These are phyloP conservation scores for Pollimyrus isidori DNA, from an alignment of 2,113 vertebrate genomes.

Conservation along the genomic window DNA sequence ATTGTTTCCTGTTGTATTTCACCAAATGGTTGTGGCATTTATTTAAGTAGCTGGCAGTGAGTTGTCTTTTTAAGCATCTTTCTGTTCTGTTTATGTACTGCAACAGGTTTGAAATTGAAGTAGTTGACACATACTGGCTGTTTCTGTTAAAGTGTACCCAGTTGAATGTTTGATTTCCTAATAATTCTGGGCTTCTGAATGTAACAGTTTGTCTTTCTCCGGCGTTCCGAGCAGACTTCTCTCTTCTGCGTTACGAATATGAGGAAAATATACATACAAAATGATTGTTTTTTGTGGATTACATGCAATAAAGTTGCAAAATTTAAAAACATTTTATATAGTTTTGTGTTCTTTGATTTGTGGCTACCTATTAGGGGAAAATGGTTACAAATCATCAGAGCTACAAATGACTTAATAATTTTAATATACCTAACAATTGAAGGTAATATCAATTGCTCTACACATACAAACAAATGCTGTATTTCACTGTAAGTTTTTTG, in stretches of 20 bases:
- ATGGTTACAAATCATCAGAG: neutral
- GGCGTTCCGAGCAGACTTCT: neutral
- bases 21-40: neutral
- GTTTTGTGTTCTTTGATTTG: neutral
- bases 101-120: neutral
- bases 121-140: neutral
- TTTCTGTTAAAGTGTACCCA: neutral
- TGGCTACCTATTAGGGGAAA: neutral
- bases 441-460: too few species aligned
- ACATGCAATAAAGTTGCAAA: too few species aligned
- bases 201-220: neutral
- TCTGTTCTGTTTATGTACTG: neutral
- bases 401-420: neutral
- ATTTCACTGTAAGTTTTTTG: too few species aligned
- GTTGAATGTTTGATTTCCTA: neutral
- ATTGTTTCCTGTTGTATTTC: neutral
- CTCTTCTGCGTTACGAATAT: neutral
- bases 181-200: neutral
- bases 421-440: neutral
- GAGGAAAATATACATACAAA: neutral
- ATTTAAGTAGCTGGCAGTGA: neutral
- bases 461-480: too few species aligned
- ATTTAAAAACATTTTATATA: too few species aligned
- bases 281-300: neutral
- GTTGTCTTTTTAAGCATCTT: neutral